phyloP scores from a whole-genome alignment of 2,888 invertebrate species.

The Stomorhina lunata region DNA sequence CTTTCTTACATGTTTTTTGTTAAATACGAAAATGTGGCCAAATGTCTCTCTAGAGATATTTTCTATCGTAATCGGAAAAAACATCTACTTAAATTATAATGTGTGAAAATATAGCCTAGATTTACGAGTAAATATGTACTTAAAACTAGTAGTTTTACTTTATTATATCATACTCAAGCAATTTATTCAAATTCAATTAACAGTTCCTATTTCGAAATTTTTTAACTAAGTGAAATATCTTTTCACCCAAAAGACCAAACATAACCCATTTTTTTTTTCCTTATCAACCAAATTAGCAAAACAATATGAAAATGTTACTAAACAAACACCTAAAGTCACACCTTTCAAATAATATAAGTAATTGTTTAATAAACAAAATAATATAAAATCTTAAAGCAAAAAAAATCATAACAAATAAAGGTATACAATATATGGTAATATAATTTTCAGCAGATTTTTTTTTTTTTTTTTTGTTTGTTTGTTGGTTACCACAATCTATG shows the following conservation, averaged over 20 bases:
- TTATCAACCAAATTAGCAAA: background rate
- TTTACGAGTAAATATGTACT: too few relatives aligned
- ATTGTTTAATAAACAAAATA: background rate
- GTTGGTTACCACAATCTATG: background rate
- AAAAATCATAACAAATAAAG: background rate
- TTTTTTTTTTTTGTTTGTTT: background rate
- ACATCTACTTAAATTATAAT: too few relatives aligned
- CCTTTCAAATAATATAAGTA: conserved; percentile 15
- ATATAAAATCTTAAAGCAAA: background rate
- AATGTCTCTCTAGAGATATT: too few relatives aligned
- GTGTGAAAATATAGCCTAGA: too few relatives aligned
- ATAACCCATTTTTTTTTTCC: background rate
- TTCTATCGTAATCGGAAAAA: too few relatives aligned
- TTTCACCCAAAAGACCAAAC: background rate
- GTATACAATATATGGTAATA: background rate
- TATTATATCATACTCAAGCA: too few relatives aligned
- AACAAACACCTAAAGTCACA: conserved; percentile 26
- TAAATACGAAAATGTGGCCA: too few relatives aligned
- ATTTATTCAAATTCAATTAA: background rate
- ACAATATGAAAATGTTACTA: background rate
- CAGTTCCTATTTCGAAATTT: background rate
- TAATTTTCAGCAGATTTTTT: too few relatives aligned
- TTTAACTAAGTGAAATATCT: background rate
- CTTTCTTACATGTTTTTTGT: too few relatives aligned
- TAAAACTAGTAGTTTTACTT: too few relatives aligned